Conservation (phyloP, 92 coral and sea anemone genomes). For the Bergia puertoricense region DNA sequence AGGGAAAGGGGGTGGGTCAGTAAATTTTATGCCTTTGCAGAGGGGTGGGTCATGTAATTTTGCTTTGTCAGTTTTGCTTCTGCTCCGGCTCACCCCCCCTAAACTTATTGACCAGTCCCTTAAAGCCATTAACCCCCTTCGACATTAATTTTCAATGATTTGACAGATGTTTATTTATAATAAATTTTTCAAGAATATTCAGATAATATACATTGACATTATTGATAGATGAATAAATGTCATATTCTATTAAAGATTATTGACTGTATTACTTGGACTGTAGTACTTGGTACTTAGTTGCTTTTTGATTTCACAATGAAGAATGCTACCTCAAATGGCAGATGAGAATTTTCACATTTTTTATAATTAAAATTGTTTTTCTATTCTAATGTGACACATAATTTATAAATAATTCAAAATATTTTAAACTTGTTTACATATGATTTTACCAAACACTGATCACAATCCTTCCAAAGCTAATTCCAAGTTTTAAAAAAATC, state of each 20-base stretch:
- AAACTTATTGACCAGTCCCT: too few relatives aligned
- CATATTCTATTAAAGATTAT: conserved; percentile 1
- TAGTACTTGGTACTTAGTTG: neutral
- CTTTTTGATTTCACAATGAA: conserved; percentile 13
- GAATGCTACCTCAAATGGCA: neutral
- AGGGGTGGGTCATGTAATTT: too few relatives aligned
- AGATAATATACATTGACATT: neutral
- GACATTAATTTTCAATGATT: neutral
- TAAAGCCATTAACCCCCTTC: neutral
- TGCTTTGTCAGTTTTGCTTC: too few relatives aligned
- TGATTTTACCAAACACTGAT: too few relatives aligned
- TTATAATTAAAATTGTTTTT: neutral
- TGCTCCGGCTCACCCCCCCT: too few relatives aligned
- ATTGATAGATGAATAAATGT: conserved; percentile 4
- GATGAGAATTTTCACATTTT: neutral
- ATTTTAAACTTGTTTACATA: neutral
- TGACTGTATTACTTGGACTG: conserved; percentile 13
- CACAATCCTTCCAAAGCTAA: neutral
- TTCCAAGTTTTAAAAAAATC: neutral
- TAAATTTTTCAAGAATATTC: conserved; percentile 25
- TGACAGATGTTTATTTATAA: conserved; percentile 18
- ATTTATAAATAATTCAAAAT: neutral
- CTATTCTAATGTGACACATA: neutral
- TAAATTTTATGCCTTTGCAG: too few relatives aligned
- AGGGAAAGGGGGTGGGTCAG: too few relatives aligned